Evolutionary conservation across 2,797 vertebrate genomes (phyloP).

Genomic region (Peromyscus aztecus): DNA sequence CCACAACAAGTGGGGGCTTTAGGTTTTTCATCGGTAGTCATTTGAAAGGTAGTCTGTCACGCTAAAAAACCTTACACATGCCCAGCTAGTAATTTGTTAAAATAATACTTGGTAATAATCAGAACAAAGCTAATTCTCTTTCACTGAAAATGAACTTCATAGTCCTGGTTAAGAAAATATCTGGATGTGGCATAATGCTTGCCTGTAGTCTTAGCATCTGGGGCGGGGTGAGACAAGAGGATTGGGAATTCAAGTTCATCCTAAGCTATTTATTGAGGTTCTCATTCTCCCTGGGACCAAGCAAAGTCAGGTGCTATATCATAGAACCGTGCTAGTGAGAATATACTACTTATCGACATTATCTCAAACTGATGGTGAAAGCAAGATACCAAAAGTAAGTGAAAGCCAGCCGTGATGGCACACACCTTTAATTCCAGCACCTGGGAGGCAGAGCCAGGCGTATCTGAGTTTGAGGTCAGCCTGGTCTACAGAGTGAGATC

Average conservation of each 20-base stretch:
- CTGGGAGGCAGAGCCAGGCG: too few species aligned
- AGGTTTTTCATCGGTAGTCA: not conserved
- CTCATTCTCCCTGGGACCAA: too few species aligned
- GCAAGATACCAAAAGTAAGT: not conserved
- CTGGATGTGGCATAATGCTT: not conserved
- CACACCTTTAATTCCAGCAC: too few species aligned
- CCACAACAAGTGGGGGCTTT: not conserved
- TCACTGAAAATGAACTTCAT: not conserved
- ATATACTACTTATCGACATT: not conserved
- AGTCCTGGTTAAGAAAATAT: not conserved
- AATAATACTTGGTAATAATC: not conserved
- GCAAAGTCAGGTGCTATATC: not conserved
- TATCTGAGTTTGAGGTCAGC: too few species aligned
- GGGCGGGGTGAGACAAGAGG: not conserved
- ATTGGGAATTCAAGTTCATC: not conserved
- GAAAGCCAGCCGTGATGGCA: too few species aligned
- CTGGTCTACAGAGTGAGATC: too few species aligned
- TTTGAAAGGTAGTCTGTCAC: not conserved
- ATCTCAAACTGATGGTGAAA: not conserved
- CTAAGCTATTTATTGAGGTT: not conserved
- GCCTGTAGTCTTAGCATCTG: not conserved
- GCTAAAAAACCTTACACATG: not conserved
- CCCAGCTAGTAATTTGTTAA: not conserved
- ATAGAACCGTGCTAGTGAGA: too few species aligned
- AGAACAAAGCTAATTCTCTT: not conserved